Evolutionary conservation across 1,140 invertebrate species (phyloP).

Genomic region (Leptoteleia sp.): DNA sequence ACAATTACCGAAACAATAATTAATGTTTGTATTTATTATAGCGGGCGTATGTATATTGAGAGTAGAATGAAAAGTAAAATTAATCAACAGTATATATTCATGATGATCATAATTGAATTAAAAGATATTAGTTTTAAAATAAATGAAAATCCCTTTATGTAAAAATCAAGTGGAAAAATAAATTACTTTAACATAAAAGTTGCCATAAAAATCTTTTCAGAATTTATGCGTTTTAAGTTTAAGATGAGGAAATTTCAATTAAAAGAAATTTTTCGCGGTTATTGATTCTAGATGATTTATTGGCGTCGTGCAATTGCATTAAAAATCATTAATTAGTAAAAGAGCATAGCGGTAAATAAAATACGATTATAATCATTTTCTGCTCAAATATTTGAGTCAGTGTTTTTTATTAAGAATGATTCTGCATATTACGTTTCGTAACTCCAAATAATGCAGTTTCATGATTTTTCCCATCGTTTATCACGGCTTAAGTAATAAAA

Average conservation of each 20-base stretch:
- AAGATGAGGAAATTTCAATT: neutral
- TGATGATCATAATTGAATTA: no score
- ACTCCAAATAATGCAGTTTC: conserved; percentile 31
- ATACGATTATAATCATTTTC: neutral
- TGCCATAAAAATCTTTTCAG: no score
- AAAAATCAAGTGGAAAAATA: no score
- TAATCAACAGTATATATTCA: no score
- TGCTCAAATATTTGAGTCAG: conserved; percentile 13
- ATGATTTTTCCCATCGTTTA: conserved; percentile 27
- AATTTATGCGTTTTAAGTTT: no score
- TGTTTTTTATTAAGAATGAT: conserved; percentile 22
- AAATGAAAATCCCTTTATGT: no score
- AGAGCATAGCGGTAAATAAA: neutral
- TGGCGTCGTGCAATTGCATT: neutral
- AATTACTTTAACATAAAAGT: no score
- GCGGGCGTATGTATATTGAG: no score
- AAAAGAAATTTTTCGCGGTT: neutral
- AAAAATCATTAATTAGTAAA: conserved; percentile 33
- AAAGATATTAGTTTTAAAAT: no score
- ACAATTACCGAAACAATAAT: no score
- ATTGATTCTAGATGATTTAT: conserved; percentile 25
- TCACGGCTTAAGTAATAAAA: conserved; percentile 33
- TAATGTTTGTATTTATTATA: no score
- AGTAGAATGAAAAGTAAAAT: no score
- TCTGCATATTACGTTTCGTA: conserved; percentile 26